phyloP scores from a whole-genome alignment of 2,888 invertebrate species.

The Dasypogon diadema region DNA sequence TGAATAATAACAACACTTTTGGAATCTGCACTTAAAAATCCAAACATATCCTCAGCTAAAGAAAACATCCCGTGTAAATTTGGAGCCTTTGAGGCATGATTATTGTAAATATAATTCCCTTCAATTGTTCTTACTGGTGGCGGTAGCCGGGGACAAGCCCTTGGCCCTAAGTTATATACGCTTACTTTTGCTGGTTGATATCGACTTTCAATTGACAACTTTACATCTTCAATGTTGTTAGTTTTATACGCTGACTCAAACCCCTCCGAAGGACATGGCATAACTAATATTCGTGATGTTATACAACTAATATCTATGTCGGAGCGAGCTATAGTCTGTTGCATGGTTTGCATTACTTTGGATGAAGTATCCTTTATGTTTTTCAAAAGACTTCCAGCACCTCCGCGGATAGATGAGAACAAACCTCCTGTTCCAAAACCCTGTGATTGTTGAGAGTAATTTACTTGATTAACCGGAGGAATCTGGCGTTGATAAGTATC shows the following conservation, averaged over 20 bases:
- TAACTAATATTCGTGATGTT: conserved; percentile 90
- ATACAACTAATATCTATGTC: conserved; percentile 94
- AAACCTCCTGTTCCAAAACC: conserved; percentile 70
- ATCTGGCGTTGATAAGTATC: not conserved
- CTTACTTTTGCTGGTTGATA: conserved; percentile 81
- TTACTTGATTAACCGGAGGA: not conserved
- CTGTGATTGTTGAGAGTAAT: conserved; percentile 46
- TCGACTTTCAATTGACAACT: conserved; percentile 81
- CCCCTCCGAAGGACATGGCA: conserved; percentile 96
- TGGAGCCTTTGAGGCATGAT: conserved; percentile 79
- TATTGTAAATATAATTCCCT: conserved; percentile 76
- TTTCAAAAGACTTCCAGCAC: conserved; percentile 92
- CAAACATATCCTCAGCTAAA: conserved; percentile 88
- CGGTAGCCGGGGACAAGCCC: conserved; percentile 67
- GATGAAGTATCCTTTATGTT: conserved; percentile 96
- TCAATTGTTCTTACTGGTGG: conserved; percentile 74
- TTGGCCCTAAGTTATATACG: conserved; percentile 82
- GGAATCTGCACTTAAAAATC: conserved; percentile 84
- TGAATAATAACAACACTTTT: conserved; percentile 83
- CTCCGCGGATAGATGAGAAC: conserved; percentile 89
- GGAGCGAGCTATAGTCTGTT: conserved; percentile 87
- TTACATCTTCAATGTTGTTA: conserved; percentile 93
- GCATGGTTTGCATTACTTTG: conserved; percentile 97
- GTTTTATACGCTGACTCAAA: conserved; percentile 92
- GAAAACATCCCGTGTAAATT: conserved; percentile 84